Evolutionary conservation across 2,113 vertebrate genomes (phyloP), one percentile per base, ranked within the genome.

Genomic region (Rhinolophus ferrumequinum): DNA sequence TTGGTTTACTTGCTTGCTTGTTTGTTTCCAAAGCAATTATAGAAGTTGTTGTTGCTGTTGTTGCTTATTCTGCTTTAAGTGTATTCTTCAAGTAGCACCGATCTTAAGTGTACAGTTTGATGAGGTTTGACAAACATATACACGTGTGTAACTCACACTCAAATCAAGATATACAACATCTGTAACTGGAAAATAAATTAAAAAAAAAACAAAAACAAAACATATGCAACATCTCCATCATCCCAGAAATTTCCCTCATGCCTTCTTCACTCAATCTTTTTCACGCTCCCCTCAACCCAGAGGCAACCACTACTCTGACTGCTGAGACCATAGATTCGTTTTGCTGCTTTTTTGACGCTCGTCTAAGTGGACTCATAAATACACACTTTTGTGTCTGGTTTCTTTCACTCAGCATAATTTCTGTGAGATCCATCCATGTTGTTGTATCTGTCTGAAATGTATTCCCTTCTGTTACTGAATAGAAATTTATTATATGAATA

Each of bases 221-320:
- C 47, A 30, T 60, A 60, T 35, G 52, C 6, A 54, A 33, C 10
- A 12, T 41, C 21, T 47, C 18, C 11, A 41, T 33, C 41, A 21
- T 56, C 13, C 64, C 64, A 54, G 44, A 67, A 80, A 33, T 24
- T 56, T 18, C 30, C 44, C 24, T 11, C 8, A 28, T 24, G 9
- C 14, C 5, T 19, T 8, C 64, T 54, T 8, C 80, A 4, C 35
- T 62, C 14, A 4, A 1, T 7, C 22, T 35, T 9, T 16, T 28
- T 30, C n/a, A 24, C 14, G 14, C 2, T n/a, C 9, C 28, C 14
- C 18, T 8, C 19, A 28, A 3, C 4, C 72, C 26, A 18, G 2
- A 64, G 28, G 44, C 19, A 16, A 44, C 38, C 2, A 0, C 21
- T 18, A 0, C 28, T 56, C 47, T 19, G 26, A 41, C 5, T 3